These are phyloP conservation scores for Crocidura indochinensis DNA, from an alignment of 2,797 vertebrate species.

Conservation along the genomic window DNA sequence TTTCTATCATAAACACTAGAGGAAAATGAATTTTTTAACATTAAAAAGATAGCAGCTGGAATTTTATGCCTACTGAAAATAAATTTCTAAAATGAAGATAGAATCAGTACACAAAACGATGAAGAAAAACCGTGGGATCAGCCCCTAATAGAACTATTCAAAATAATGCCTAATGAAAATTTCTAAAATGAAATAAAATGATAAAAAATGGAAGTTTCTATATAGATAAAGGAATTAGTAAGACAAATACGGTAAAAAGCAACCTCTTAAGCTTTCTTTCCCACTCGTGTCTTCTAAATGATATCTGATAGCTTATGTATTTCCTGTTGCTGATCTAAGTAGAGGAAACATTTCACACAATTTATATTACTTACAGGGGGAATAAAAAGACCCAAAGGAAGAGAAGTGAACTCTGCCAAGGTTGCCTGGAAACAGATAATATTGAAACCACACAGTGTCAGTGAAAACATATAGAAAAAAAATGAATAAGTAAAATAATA, in stretches of 20 bases:
- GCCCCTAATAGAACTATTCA: too few species aligned
- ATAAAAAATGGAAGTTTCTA: background rate
- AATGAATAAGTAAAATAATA: background rate
- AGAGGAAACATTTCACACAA: background rate
- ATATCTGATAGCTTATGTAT: background rate
- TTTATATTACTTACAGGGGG: background rate
- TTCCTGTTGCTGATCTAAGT: background rate
- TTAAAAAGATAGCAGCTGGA: background rate
- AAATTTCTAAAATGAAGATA: background rate
- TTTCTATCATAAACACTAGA: too few species aligned
- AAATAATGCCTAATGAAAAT: background rate
- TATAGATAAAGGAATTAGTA: too few species aligned
- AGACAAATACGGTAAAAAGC: too few species aligned
- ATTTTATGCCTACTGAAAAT: background rate
- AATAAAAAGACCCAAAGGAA: background rate
- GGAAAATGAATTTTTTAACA: too few species aligned
- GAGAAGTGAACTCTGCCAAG: background rate
- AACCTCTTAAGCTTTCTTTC: background rate
- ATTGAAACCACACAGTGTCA: too few species aligned
- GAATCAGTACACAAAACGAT: background rate
- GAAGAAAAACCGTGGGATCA: background rate
- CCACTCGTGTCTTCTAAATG: background rate
- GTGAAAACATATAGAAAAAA: background rate
- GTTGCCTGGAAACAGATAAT: too few species aligned
- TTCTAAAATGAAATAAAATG: too few species aligned